Percentiles rank a stretch among this genome's conserved stretches.
Conservation (phyloP, 2,113 vertebrate species). For the Thryonomys swinderianus region DNA sequence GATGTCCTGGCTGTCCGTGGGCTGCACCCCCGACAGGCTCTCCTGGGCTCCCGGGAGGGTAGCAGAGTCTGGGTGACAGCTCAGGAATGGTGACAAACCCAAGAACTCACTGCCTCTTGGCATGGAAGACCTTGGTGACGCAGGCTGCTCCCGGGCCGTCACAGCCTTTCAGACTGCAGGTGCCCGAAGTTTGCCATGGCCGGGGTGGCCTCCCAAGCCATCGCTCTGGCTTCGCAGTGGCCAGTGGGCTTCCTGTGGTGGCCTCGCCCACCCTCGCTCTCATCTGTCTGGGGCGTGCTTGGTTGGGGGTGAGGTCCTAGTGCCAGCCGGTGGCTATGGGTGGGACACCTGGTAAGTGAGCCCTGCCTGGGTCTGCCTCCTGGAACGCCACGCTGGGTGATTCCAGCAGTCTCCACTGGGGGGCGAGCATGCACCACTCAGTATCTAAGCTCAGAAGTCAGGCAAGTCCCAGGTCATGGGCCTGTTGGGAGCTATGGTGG, state of each 20-base stretch:
- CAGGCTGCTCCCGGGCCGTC: not conserved
- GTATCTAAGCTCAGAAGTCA: too few relatives aligned
- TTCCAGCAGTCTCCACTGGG: constrained; percentile 4
- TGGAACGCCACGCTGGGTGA: rapidly evolving
- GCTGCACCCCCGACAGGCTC: constrained; percentile 85
- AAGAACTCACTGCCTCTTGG: not conserved
- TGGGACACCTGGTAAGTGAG: not conserved
- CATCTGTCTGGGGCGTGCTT: not conserved
- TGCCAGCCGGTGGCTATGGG: not conserved
- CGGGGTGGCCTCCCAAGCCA: not conserved
- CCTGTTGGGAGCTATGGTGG: not conserved
- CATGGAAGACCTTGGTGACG: not conserved
- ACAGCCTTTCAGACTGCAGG: not conserved
- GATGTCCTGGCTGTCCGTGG: constrained; percentile 73
- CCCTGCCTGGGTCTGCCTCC: not conserved
- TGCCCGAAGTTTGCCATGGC: not conserved
- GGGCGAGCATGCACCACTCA: not conserved
- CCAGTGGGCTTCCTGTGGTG: too few relatives aligned
- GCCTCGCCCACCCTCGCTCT: too few relatives aligned
- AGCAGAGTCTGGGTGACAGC: not conserved
- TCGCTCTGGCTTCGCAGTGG: too few relatives aligned
- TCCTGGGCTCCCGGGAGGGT: rapidly evolving
- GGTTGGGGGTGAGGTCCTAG: not conserved
- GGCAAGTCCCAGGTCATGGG: too few relatives aligned
- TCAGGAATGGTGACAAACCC: not conserved